Percentiles rank a stretch among this genome's conserved stretches.
Evolutionary conservation across 2,888 invertebrate species (phyloP).

Genomic region (Branchellion lobata): DNA sequence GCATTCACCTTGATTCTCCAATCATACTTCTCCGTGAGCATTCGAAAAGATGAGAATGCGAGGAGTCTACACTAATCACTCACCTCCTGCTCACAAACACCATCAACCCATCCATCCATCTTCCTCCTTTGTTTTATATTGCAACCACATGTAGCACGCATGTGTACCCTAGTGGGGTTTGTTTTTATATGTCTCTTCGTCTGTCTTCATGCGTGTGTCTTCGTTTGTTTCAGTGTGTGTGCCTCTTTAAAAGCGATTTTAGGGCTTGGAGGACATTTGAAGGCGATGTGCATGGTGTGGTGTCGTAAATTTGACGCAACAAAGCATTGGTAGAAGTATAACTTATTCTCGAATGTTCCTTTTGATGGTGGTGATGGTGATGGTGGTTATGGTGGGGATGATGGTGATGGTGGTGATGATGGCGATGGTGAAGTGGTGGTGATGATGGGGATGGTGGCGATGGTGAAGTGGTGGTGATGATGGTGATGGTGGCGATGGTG

Average conservation of each 20-base stretch:
- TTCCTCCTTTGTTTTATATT: background rate
- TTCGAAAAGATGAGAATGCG: no score
- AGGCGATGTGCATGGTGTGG: background rate
- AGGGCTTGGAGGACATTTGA: background rate
- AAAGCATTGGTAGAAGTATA: no score
- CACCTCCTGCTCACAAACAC: no score
- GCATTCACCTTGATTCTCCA: no score
- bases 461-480: background rate
- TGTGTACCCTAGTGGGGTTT: background rate
- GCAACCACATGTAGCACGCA: background rate
- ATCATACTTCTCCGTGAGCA: no score
- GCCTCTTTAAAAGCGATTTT: background rate
- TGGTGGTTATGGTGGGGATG: background rate
- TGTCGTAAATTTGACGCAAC: background rate
- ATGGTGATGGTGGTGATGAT: slow-evolving; percentile 30
- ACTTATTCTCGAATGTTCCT: no score
- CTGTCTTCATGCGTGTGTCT: background rate
- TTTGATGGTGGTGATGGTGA: no score
- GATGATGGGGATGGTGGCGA: background rate
- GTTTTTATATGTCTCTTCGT: background rate
- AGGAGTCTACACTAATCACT: no score
- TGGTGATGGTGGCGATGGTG: background rate
- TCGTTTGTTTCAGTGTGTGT: background rate
- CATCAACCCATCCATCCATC: background rate
- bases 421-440: slow-evolving; percentile 1